Base-by-base conservation (phyloP, 1,140 invertebrate genomes). In the Daktulosphaira vitifoliae region DNA sequence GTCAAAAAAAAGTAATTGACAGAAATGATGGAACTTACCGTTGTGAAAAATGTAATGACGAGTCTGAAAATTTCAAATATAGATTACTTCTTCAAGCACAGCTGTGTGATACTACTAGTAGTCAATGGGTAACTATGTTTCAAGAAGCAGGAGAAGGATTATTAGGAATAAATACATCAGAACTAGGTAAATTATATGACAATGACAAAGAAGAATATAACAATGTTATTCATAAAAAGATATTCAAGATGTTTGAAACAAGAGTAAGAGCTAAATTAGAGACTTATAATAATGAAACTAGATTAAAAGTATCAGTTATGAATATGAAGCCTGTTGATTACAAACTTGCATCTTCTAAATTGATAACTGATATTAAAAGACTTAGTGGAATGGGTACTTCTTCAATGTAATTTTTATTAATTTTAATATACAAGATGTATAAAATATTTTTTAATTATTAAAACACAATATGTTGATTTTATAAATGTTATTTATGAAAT, bases 1-100 rank as follows among this genome's bases (percentile, higher is more conserved):
- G 94, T 74, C 95, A 96, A 71, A n/a, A 97, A 98, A 98, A 81
- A 78, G 74, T 92, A 1, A 77, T 95, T n/a, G n/a, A n/a, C n/a
- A n/a, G n/a, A n/a, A n/a, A n/a, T 25, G 93, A 93, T 74, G 90
- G 88, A 7, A 79, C 86, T 69, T 98, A 85, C 73, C 5, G n/a
- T 67, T 99, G 96, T 75, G 96, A 98, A 74, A 97, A 97, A 75
- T 99, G 96, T 74, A 82, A 86, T 68, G 79, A 82, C 49, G 88
- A 91, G 66, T 90, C 82, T 73, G 83, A 86, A 0, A 87, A 88
- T 69, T 98, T 86, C 73, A 91, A 89, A 70, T 94, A 91, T 77
- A 80, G 93, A 48, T 75, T 96, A 66, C 79, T 98, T 49, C 74
- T 89, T 15, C 71, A 88, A 84, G 75, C 84, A 68, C 86, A 85